Conservation (phyloP, 2,113 vertebrate species). For the Chloropsis cyanopogon region DNA sequence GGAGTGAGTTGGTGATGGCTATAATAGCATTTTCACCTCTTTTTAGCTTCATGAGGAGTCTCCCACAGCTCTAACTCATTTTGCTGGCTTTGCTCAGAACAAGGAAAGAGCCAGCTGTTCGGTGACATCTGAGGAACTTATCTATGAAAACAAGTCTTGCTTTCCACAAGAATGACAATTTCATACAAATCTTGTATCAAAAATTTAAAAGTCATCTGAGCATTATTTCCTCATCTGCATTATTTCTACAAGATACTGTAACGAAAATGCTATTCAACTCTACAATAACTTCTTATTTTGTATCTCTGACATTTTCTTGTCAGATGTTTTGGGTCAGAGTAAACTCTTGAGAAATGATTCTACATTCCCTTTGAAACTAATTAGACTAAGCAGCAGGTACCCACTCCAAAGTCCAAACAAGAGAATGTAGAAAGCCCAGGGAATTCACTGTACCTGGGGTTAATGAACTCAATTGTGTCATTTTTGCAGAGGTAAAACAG, state of each 20-base stretch:
- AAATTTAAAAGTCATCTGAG: neutral
- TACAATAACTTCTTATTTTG: constrained; percentile 51
- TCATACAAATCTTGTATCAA: neutral
- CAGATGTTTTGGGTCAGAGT: constrained; percentile 57
- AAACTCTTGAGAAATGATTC: constrained; percentile 65
- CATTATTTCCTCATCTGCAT: neutral
- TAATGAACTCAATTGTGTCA: constrained; percentile 48
- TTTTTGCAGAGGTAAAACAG: constrained; percentile 34
- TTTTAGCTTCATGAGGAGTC: neutral
- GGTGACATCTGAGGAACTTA: neutral
- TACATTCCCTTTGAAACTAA: constrained; percentile 83
- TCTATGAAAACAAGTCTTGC: neutral
- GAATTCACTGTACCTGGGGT: constrained; percentile 58
- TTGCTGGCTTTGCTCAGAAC: neutral
- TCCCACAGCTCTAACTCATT: neutral
- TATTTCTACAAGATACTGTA: neutral
- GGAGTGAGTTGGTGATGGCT: neutral
- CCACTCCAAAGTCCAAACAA: constrained; percentile 29
- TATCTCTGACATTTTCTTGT: constrained; percentile 68
- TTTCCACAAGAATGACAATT: neutral
- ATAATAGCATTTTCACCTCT: neutral
- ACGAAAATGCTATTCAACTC: constrained; percentile 17
- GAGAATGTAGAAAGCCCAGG: constrained; percentile 25
- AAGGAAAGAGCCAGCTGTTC: neutral
- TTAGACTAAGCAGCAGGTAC: constrained; percentile 76